Base-by-base conservation (phyloP, 1,140 invertebrate genomes). In the Oncopodura yosiiana region DNA sequence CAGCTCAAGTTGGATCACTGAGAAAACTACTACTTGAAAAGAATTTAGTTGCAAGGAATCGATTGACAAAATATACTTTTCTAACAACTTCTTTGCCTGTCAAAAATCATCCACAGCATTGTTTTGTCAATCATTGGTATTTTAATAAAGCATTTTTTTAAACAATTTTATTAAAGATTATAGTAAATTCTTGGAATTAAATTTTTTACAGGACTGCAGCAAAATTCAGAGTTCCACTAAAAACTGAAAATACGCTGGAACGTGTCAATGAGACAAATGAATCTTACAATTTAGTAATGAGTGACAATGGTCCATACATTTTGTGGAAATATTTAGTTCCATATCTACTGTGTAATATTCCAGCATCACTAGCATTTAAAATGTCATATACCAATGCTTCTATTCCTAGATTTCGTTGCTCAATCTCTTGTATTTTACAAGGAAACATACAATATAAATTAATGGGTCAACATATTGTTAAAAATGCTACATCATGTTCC, bases 261-360 rank as follows among this genome's bases (percentile, higher is more conserved):
- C 26, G 49, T 11, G 21, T 56, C 9, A n/a, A 44, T 8, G 1
- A 21, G 23, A 32, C 46, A 6, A 56, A 50, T 34, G 29, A 45
- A n/a, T 34, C 26, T 18, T 44, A 50, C 19, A 16, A 49, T 21
- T 3, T 24, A 18, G 21, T 56, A 1, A 34, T 26, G 16, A 16
- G 21, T 3, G 19, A 44, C 5, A 24, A 56, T 2, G 48, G 46
- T n/a, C 48, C 54, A 0, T 50, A 51, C 4, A 29, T 56, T n/a
- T 30, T 50, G 5, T 56, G 54, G 54, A 56, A 56, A 43, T 50
- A 50, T 38, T n/a, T n/a, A n/a, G 19, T 56, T 0, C 39, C 54
- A 36, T 46, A 21, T 8, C 16, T 49, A 21, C 46, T 51, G 16
- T 56, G 54, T 46, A 18, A 50, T 4, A 18, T 56, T 8, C 54